Base-by-base conservation (phyloP, 2,888 invertebrate genomes). In the Arctia plantaginis region DNA sequence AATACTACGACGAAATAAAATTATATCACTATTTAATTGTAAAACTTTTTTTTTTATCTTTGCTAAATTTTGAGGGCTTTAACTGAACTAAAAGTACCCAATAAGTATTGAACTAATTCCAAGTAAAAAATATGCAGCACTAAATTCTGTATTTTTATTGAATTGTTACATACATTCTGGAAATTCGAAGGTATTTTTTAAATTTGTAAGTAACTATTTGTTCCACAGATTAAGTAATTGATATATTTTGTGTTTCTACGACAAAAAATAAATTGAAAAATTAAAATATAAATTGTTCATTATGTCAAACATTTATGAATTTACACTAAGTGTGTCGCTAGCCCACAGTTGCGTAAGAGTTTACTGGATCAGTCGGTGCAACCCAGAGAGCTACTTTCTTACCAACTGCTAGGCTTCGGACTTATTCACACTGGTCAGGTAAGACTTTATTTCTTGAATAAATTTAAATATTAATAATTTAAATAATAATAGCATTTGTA, bases 371-470 rank as follows among this genome's bases (percentile, higher is more conserved):
- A 94, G 88, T 88, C 89, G 87, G 92, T 93, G 90, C 90, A 92
- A 92, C 92, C 89, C 90, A 91, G 88, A 93, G 90, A 85, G 90
- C 92, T 92, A 94, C 94, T 95, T 95, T 95, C 94, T 92, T 94
- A 87, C 88, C 85, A 86, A 84, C 88, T 81, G 87, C 86, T 87
- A 89, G 77, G 85, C 79, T 89, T 86, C 84, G 86, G 91, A 76
- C 86, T 83, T 79, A 86, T 90, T 76, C 87, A 93, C 87, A 90
- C 84, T 88, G 83, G 77, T 72, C 77, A 80, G 75, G 80, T 77
- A 71, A 77, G 77, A 81, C 72, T 71, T 59, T 80, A 51, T 33
- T 41, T 64, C 66, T 74, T 69, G 47, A 69, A 39, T 64, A 35
- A 44, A 33, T 47, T 62, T 47, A 27, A 64, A 47, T 66, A n/a